Evolutionary conservation across 1,140 invertebrate species (phyloP).

Genomic region (Cotesia glomerata): DNA sequence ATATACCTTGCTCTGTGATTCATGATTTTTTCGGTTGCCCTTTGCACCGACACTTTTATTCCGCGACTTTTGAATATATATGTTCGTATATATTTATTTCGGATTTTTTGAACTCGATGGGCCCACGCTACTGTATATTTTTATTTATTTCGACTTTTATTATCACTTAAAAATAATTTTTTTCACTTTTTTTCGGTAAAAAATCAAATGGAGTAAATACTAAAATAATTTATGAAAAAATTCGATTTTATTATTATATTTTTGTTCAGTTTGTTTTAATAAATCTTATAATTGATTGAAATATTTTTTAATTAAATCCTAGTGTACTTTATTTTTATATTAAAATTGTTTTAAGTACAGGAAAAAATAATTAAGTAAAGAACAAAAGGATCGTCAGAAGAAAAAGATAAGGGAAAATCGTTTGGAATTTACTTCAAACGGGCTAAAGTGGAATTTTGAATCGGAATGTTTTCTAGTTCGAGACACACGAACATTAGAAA

Average conservation of each 20-base stretch:
- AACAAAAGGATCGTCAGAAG: not conserved
- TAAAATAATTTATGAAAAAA: too few relatives aligned
- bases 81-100: not conserved
- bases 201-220: too few relatives aligned
- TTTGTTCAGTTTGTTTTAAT: too few relatives aligned
- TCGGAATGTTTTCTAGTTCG: too few relatives aligned
- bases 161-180: not conserved
- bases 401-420: not conserved
- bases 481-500: too few relatives aligned
- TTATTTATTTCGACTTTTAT: not conserved
- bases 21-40: slow-evolving; percentile 27
- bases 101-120: not conserved
- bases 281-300: too few relatives aligned
- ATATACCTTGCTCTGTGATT: slow-evolving; percentile 21
- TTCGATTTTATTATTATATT: too few relatives aligned
- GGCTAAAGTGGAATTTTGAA: too few relatives aligned
- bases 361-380: not conserved
- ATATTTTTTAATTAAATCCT: too few relatives aligned
- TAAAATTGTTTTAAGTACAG: not conserved
- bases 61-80: slow-evolving; percentile 27
- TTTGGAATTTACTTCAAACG: slow-evolving; percentile 17
- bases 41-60: slow-evolving; percentile 31
- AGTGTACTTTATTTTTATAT: too few relatives aligned
- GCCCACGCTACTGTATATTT: not conserved
- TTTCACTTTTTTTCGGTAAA: not conserved